phyloP scores from a whole-genome alignment of 1,140 invertebrate genomes.

The Bombus sylvicola region DNA sequence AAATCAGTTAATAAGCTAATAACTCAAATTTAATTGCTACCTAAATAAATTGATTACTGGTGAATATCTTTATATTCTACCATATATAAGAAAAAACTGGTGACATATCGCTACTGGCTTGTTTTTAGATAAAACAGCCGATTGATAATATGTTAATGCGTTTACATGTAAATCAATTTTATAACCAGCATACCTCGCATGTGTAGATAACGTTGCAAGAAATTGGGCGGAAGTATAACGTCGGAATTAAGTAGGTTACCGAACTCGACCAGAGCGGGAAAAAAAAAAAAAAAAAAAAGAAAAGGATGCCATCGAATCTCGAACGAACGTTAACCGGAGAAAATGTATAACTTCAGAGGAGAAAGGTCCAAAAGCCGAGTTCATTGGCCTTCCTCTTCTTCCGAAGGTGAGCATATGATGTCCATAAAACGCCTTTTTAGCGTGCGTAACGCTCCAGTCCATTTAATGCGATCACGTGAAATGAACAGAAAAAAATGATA shows the following conservation, averaged over 20 bases:
- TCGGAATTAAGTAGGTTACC: constrained; percentile 37
- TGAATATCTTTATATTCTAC: no score
- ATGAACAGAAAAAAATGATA: background rate
- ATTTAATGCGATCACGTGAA: constrained; percentile 8
- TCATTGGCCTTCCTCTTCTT: constrained; percentile 34
- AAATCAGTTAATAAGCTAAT: background rate
- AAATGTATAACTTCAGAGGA: constrained; percentile 27
- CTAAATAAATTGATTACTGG: no score
- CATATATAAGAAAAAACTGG: no score
- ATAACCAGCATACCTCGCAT: background rate
- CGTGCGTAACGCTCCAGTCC: background rate
- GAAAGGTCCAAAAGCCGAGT: constrained; percentile 51
- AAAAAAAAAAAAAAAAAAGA: constrained; percentile 12
- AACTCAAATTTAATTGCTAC: no score
- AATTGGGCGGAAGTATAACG: constrained; percentile 1
- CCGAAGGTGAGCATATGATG: background rate
- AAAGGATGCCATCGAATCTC: constrained; percentile 33
- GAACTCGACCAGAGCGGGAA: background rate
- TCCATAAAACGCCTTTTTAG: background rate
- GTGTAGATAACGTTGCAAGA: background rate
- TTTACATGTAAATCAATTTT: background rate
- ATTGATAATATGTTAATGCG: background rate
- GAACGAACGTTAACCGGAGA: constrained; percentile 15
- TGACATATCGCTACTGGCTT: background rate
- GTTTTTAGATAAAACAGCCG: background rate